Conservation (phyloP, 2,888 invertebrate species). For the Hoplodrina ambigua region DNA sequence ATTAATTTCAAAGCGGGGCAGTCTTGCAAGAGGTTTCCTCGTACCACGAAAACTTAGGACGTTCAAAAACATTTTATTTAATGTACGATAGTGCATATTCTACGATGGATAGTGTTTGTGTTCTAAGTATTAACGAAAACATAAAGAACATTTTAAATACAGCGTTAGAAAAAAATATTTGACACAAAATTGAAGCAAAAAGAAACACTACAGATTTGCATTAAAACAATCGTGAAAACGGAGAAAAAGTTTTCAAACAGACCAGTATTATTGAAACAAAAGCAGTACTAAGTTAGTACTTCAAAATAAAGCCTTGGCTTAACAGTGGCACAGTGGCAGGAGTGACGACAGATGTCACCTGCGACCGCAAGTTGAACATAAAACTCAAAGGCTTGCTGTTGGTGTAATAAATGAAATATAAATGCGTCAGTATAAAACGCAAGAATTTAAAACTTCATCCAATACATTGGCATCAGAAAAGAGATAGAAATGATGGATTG, state of each 20-base stretch:
- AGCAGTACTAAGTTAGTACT: neutral
- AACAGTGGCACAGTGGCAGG: neutral
- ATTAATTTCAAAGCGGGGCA: constrained; percentile 80
- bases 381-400: constrained; percentile 4
- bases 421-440: neutral
- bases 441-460: neutral
- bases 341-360: constrained; percentile 20
- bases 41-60: constrained; percentile 67
- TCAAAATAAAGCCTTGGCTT: neutral
- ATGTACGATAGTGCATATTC: constrained; percentile 21
- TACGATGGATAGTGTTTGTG: constrained; percentile 21
- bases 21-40: constrained; percentile 68
- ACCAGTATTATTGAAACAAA: neutral
- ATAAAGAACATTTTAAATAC: neutral
- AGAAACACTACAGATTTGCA: neutral
- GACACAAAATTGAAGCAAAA: constrained; percentile 6
- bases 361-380: neutral
- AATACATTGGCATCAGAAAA: neutral
- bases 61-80: constrained; percentile 36
- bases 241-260: neutral
- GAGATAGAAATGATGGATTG: neutral
- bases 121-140: neutral
- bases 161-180: neutral
- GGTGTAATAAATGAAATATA: neutral
- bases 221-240: neutral